Base-by-base conservation (phyloP, 1,140 invertebrate genomes). In the Drosophila ananassae region DNA sequence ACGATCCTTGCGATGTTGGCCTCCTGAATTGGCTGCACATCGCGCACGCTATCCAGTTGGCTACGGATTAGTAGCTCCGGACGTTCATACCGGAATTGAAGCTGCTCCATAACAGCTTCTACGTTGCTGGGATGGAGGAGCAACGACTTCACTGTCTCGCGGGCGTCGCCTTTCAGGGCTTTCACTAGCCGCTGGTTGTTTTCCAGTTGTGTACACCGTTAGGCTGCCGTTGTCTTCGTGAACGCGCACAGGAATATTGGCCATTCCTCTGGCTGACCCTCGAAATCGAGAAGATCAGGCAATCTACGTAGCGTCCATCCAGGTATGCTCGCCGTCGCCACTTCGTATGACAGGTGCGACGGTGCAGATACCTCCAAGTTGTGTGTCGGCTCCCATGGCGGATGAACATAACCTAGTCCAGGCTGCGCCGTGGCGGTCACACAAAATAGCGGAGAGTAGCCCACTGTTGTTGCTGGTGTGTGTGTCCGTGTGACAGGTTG, bases 161-260 rank as follows among this genome's bases (percentile, higher is more conserved):
- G 30, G 3, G 44, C 44, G 0, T 57, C 51, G 8, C 61, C 52
- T 24, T 57, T 57, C 17, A 66, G 12, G 1, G 17, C 34, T 21
- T 52, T 67, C 2, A 67, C 32, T 9, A 60, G 9, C 12, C 56
- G 21, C 22, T 46, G 56, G 5, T 60, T 60, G 1, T 50, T 64
- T 8, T 50, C 32, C 3, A 58, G 10, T 3, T 5, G 22, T 8
- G 54, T 41, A 4, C 21, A 60, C 1, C 22, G 17, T 2, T 59
- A 66, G 8, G 34, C 34, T 10, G 12, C 7, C 22, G 34, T 52
- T 13, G 47, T 52, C 28, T 52, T 17, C 7, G 2, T 28, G 10
- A 41, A 34, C 9, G 56, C 47, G 1, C 39, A 37, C 8, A 7
- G 17, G 47, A 60, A 46, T 59, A 52, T 60, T 51, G 25, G 46